Base-by-base conservation (phyloP, 2,888 invertebrate species). In the Drosophila trichaetosa region DNA sequence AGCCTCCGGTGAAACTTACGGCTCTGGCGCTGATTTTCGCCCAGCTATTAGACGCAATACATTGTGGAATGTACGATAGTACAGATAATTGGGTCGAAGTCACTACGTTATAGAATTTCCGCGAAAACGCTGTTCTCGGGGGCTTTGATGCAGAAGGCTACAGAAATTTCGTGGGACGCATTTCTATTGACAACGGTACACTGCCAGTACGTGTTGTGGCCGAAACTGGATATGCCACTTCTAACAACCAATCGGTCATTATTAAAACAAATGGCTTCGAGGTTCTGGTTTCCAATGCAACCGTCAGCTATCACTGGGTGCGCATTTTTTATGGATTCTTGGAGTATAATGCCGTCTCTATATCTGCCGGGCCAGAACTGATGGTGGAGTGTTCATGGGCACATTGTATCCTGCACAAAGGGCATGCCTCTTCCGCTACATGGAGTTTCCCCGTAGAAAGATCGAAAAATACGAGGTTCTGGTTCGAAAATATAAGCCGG, bases 391-490 rank as follows among this genome's bases (percentile, higher is more conserved):
- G 8, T 31, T 73, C 11, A 59, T 75, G 16, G 83, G 83, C 34
- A 69, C 72, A 11, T 69, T 83, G 8, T 53, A 61, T 21, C 60
- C 68, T 11, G 29, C 51, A 5, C 40, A 71, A 16, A 71, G 53
- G 34, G 7, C n/a, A 8, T 83, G 83, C 46, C 49, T 68, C 24
- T 57, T 84, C 33, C 75, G 75, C 18, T 52, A 70, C 49, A 84
- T 70, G 13, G 42, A 31, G 8, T 31, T 69, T 1, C 38, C 84
- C 0, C 5, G 79, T 11, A 65, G 69, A 2, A 60, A 56, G 8
- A 38, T 68, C 16, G 65, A 65, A 6, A 87, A 79, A 34, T 83
- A 87, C 36, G 83, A 83, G 18, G 75, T 76, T 0, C 67, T 87
- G 16, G 73, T 79, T 7, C 67, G 72, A 2, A 36, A 76, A n/a